These are phyloP conservation scores for Drosophila nr. fundita DNA, from an alignment of 2,888 invertebrate genomes.

Conservation along the genomic window DNA sequence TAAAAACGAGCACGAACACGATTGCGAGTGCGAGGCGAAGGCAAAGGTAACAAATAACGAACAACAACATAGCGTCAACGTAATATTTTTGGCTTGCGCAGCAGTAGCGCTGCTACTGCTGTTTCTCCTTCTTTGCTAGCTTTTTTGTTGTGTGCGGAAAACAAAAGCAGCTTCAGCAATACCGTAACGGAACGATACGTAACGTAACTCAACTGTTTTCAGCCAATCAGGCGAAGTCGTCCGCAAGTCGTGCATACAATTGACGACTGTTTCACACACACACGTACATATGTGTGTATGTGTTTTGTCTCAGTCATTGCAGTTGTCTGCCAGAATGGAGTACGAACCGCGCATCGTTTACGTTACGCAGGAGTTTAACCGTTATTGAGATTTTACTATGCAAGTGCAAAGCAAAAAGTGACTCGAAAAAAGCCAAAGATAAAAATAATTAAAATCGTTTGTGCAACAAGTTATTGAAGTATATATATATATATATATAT, in stretches of 20 bases:
- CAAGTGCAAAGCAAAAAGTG: not conserved
- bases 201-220: constrained; percentile 1
- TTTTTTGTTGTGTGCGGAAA: not conserved
- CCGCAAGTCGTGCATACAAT: not conserved
- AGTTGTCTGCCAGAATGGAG: not conserved
- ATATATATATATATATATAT: not conserved
- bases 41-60: constrained; percentile 28
- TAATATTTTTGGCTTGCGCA: constrained; percentile 14
- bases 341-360: not conserved
- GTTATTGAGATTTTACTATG: not conserved
- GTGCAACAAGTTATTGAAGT: not conserved
- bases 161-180: not conserved
- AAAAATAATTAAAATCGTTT: not conserved
- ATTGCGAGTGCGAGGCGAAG: constrained; percentile 8
- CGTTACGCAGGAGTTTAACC: not conserved
- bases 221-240: constrained; percentile 6
- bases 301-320: not conserved
- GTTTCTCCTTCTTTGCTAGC: not conserved
- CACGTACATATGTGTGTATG: not conserved
- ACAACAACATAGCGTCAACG: not conserved
- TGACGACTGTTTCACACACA: not conserved
- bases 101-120: constrained; percentile 1
- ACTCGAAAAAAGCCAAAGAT: not conserved
- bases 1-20: constrained; percentile 33
- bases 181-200: not conserved